Evolutionary conservation across 2,113 vertebrate genomes (phyloP).

Genomic region (Macrotis lagotis): DNA sequence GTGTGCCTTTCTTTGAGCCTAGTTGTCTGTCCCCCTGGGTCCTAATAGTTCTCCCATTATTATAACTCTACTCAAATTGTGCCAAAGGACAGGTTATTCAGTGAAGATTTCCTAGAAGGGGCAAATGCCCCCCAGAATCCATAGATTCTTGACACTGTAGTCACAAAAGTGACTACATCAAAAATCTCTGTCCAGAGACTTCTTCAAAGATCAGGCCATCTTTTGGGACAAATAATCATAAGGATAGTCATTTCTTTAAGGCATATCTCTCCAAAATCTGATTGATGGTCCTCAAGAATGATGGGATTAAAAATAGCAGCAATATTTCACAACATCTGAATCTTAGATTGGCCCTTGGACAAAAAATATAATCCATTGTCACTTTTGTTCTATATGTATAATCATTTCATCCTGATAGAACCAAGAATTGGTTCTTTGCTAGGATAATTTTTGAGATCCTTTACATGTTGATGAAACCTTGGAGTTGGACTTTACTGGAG

Average conservation of each 20-base stretch:
- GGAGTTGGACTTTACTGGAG: not conserved
- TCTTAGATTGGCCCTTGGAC: not conserved
- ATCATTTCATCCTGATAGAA: not conserved
- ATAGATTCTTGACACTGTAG: not conserved
- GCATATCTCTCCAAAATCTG: not conserved
- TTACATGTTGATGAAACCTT: not conserved
- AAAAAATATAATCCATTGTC: not conserved
- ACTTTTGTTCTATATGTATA: not conserved
- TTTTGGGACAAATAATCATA: too few species aligned
- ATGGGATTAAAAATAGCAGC: not conserved
- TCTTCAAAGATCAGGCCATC: not conserved
- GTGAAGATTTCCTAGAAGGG: not conserved
- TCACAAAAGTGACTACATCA: not conserved
- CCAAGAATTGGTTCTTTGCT: not conserved
- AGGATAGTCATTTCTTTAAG: not conserved
- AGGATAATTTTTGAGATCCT: not conserved
- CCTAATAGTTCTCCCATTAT: not conserved
- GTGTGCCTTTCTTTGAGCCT: not conserved
- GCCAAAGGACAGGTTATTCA: not conserved
- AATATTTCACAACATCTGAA: not conserved
- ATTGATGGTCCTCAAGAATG: not conserved
- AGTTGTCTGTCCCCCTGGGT: not conserved
- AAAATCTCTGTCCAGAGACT: not conserved
- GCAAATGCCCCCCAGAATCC: not conserved
- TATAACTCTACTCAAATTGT: not conserved